Conservation (phyloP, 2,797 vertebrate species). For the Urophycis tenuis region DNA sequence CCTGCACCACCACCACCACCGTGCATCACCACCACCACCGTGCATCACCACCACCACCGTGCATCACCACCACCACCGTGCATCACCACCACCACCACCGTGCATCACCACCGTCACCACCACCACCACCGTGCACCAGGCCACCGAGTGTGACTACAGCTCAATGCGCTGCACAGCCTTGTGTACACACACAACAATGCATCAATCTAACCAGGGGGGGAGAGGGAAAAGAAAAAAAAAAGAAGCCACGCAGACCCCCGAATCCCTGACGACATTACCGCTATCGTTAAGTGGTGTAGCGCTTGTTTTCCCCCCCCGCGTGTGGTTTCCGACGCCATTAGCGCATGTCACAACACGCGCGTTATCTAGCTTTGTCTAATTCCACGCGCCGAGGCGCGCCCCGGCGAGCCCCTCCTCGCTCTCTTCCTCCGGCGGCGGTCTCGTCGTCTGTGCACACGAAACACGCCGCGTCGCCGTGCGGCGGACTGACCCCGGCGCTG, state of each 20-base stretch:
- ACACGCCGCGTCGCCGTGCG: too few relatives aligned
- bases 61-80: too few relatives aligned
- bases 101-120: neutral
- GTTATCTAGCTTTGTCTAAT: neutral
- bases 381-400: neutral
- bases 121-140: neutral
- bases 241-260: neutral
- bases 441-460: too few relatives aligned
- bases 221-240: neutral
- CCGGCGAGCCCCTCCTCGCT: neutral
- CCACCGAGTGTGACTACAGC: neutral
- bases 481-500: neutral
- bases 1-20: slow-evolving; percentile 6
- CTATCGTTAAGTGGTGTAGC: neutral
- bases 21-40: neutral
- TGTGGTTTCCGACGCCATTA: neutral
- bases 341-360: neutral
- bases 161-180: neutral
- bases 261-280: neutral
- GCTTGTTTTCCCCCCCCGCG: neutral
- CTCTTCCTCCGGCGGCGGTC: too few relatives aligned
- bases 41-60: slow-evolving; percentile 6
- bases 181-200: neutral
- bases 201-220: neutral
- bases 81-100: slow-evolving; percentile 4